A percentile compares a stretch with the other conserved stretches of the same genome.
Conservation (phyloP, 2,888 invertebrate genomes). For the Diadromus collaris region DNA sequence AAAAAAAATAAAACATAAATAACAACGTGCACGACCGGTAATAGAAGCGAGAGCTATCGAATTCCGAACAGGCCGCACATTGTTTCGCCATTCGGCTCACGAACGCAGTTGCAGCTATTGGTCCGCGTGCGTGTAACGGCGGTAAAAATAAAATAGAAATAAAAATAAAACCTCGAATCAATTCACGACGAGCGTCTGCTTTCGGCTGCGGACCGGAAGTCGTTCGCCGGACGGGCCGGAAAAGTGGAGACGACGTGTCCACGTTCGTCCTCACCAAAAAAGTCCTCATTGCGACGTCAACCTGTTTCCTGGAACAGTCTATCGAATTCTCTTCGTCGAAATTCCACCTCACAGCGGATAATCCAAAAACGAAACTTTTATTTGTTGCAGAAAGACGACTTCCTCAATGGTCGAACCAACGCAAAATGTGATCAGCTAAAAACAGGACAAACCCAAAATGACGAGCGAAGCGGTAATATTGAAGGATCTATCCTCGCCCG, state of each 20-base stretch:
- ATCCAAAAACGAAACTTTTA: constrained; percentile 13
- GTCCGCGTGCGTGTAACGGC: constrained; percentile 30
- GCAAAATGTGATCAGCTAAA: constrained; percentile 51
- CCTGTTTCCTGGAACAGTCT: background rate
- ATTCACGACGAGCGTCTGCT: constrained; percentile 46
- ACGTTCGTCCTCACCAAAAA: constrained; percentile 17
- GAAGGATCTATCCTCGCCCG: constrained; percentile 59
- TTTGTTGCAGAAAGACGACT: constrained; percentile 45
- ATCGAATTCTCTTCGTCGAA: constrained; percentile 4
- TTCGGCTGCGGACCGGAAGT: constrained; percentile 45
- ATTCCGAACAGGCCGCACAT: constrained; percentile 50
- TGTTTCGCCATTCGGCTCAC: constrained; percentile 53
- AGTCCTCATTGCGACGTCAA: background rate
- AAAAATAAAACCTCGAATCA: constrained; percentile 45
- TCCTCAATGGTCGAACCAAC: constrained; percentile 11
- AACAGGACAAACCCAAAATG: constrained; percentile 19
- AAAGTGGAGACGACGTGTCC: constrained; percentile 43
- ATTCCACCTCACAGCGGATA: background rate
- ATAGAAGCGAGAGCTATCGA: constrained; percentile 43
- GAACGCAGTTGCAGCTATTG: constrained; percentile 21
- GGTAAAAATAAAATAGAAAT: constrained; percentile 22
- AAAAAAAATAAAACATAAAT: background rate
- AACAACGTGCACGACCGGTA: constrained; percentile 28
- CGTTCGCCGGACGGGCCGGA: constrained; percentile 39
- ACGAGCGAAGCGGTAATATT: constrained; percentile 68